Evolutionary conservation across 2,888 invertebrate genomes (phyloP), one percentile per base, ranked within the genome.

Genomic region (Tachina grossa): DNA sequence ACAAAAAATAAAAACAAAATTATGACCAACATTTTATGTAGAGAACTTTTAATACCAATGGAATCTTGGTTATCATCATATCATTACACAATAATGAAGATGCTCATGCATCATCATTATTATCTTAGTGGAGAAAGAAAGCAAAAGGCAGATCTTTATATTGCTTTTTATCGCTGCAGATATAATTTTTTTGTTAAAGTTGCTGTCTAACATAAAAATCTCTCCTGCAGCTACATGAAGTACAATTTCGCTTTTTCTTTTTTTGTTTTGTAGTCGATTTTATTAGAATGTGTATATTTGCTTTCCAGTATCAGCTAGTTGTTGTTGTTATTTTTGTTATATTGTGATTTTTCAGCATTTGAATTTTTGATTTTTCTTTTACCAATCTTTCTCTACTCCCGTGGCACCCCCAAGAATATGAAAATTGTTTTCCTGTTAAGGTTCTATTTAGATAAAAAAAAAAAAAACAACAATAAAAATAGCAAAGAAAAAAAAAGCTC

Each of bases 201-300:
- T 57, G 66, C 75, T 82, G 83, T 83, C 83, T 76, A 71, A 85
- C 85, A 85, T 85, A 85, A 85, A 85, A 85, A 79, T 85, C 85
- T 85, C 79, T 85, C 85, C 85, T 85, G 85, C 85, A 85, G 85
- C 85, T 85, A 85, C n/a, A 53, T 16, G n/a, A 6, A 85, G 45
- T 71, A 79, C 65, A 79, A 68, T 85, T 75, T 45, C 31, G 13
- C 39, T 59, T 39, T 19, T 10, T 39, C 53, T 66, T 39, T 59
- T 75, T 22, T 57, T 69, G 47, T 14, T 65, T 78, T 66, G 19
- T 43, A 13, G 80, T 69, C n/a, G 45, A 71, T 82, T 71, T 72
- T 76, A 65, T 83, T 83, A 71, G 71, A 83, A 72, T 77, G 72
- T 74, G 9, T n/a, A 65, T 53, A 16, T 47, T 74, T 45, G 66